Evolutionary conservation across 2,888 invertebrate genomes (phyloP).

Genomic region (Rhamphomyia laevipes): DNA sequence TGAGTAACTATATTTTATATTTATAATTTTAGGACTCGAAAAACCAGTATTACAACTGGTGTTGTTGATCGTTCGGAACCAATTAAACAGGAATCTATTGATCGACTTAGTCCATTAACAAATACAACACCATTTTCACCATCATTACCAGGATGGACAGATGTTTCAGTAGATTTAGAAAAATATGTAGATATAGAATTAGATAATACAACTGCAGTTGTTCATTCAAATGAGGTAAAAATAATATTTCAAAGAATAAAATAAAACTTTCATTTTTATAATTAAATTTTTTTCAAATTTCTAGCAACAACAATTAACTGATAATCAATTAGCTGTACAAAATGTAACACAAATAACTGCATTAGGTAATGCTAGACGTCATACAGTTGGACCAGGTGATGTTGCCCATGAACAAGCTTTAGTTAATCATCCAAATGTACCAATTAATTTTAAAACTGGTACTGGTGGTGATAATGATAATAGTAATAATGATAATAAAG

Average conservation of each 20-base stretch:
- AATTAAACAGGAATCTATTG: constrained; percentile 33
- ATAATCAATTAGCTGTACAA: constrained; percentile 22
- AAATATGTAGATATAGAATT: constrained; percentile 35
- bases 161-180: constrained; percentile 33
- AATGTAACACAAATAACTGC: constrained; percentile 17
- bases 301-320: constrained; percentile 16
- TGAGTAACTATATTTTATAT: too few relatives aligned
- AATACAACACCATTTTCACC: constrained; percentile 25
- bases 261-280: too few relatives aligned
- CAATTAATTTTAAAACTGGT: constrained; percentile 33
- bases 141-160: constrained; percentile 28
- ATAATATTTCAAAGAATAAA: neutral
- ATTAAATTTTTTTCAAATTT: neutral
- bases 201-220: constrained; percentile 23
- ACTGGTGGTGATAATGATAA: constrained; percentile 9
- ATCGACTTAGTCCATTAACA: constrained; percentile 35
- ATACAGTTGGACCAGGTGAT: constrained; percentile 90
- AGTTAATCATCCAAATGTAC: constrained; percentile 37
- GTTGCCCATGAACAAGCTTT: constrained; percentile 71
- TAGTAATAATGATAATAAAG: constrained; percentile 17
- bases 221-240: constrained; percentile 28
- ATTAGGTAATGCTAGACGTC: constrained; percentile 56
- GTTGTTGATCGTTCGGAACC: constrained; percentile 44
- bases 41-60: constrained; percentile 50
- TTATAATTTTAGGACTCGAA: constrained; percentile 37